Evolutionary conservation across 2,113 vertebrate species (phyloP), one percentile per base, ranked within the genome.

Genomic region (Neopipo cinnamomea): DNA sequence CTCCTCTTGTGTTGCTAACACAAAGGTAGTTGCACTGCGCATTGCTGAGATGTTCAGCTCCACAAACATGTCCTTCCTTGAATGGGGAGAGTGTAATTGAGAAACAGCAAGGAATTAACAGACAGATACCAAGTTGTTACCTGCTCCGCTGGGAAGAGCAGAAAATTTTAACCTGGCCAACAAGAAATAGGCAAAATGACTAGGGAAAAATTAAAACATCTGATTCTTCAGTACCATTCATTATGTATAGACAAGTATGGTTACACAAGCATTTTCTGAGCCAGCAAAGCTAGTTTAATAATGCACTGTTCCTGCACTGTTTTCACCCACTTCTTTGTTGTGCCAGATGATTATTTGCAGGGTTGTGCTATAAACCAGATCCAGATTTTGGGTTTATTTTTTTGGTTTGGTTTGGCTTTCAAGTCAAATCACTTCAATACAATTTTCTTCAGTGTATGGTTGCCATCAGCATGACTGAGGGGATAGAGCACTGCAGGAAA

Each of bases 1-100:
- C 14, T 91, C 18, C 22, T 85, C 52, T 37, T 47, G 37, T 81
- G 85, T 75, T 81, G 20, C 66, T 53, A 25, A 22, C 13, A 31
- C 47, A 75, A 58, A 59, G 17, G 12, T n/a, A 55, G 22, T 31
- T 73, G 56, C 27, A 5, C 5, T 15, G 39, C n/a, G 31, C 46
- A 5, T 21, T 86, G 68, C 35, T 71, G 56, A 67, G 55, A 71
- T 72, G 52, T 47, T 91, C 27, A 35, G 20, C 55, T 85, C 47
- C 41, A 39, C 1, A 0, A 61, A 71, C n/a, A 3, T 8, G 2
- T 75, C 27, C 31, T 22, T 72, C 71, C n/a, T 6, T 55, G 56
- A 27, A 55, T 7, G 6, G n/a, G 35, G n/a, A 53, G 12, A 24
- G 9, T 18, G 16, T 30, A 44, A 22, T 7, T 49, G 31, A 72